These are phyloP conservation scores for Hydrochoerus hydrochaeris DNA, from an alignment of 2,113 vertebrate genomes.

Conservation along the genomic window DNA sequence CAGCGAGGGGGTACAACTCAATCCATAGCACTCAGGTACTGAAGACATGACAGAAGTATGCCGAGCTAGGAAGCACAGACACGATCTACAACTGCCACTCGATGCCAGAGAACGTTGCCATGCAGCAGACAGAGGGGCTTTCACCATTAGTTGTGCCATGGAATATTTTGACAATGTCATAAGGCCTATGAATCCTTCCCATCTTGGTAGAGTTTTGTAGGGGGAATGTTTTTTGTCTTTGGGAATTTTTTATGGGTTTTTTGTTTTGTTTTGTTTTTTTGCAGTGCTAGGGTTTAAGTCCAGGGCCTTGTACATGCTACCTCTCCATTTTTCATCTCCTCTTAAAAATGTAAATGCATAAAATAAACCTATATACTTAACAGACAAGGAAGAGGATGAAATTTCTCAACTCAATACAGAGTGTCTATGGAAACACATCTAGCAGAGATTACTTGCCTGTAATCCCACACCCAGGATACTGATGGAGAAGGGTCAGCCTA, in stretches of 20 bases:
- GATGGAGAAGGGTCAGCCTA: neutral
- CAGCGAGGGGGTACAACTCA: neutral
- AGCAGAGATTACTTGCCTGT: neutral
- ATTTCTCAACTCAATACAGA: neutral
- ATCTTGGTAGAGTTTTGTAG: no score
- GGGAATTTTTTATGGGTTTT: neutral
- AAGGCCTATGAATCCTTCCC: no score
- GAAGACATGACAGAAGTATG: neutral
- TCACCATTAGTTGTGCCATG: no score
- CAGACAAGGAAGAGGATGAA: neutral
- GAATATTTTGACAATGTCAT: no score
- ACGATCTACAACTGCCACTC: neutral
- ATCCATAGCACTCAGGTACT: neutral
- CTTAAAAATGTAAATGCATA: neutral
- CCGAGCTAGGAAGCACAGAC: neutral
- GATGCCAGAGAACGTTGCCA: neutral
- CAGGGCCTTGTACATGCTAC: neutral
- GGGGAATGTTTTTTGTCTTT: no score
- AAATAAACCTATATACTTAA: neutral
- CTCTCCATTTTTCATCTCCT: neutral
- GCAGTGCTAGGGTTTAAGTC: neutral
- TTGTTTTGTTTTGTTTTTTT: neutral
- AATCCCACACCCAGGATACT: neutral
- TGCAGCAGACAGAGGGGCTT: no score
- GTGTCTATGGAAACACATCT: no score